phyloP scores from a whole-genome alignment of 2,888 invertebrate genomes.

The Lypha dubia region DNA sequence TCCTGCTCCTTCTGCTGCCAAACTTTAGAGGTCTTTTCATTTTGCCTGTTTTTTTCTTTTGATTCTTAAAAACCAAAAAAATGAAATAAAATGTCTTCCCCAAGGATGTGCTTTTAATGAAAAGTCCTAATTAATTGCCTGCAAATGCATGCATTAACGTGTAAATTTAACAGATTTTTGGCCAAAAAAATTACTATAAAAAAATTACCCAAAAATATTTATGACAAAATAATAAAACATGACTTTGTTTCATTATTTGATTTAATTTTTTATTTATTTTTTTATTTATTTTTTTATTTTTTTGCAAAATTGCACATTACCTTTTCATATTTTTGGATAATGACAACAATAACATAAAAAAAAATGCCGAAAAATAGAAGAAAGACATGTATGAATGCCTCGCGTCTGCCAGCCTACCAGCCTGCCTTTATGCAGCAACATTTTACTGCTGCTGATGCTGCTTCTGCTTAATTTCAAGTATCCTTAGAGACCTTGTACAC shows the following conservation, averaged over 20 bases:
- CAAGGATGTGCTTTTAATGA: conserved; percentile 72
- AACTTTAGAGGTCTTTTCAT: conserved; percentile 34
- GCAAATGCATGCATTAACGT: conserved; percentile 69
- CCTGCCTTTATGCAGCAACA: conserved; percentile 10
- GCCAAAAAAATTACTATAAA: conserved; percentile 35
- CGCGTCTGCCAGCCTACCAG: conserved; percentile 17
- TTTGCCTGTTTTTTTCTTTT: conserved; percentile 27
- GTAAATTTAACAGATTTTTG: conserved; percentile 63
- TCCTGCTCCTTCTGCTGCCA: neutral
- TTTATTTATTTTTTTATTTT: conserved; percentile 30
- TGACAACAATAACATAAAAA: conserved; percentile 60
- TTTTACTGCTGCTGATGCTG: conserved; percentile 32
- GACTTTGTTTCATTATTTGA: conserved; percentile 63
- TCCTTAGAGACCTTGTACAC: conserved; percentile 78
- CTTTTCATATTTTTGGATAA: conserved; percentile 57
- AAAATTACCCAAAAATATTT: conserved; percentile 40
- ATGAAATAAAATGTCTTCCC: conserved; percentile 57
- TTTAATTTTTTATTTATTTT: conserved; percentile 34
- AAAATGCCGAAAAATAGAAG: conserved; percentile 61
- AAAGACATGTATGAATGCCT: conserved; percentile 42
- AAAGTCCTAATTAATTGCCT: conserved; percentile 71
- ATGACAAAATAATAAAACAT: conserved; percentile 64
- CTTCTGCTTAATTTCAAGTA: conserved; percentile 80
- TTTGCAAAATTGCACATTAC: conserved; percentile 63
- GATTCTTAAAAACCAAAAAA: conserved; percentile 31